Conservation (phyloP, 1,140 invertebrate genomes). For the Araneus ventricosus region DNA sequence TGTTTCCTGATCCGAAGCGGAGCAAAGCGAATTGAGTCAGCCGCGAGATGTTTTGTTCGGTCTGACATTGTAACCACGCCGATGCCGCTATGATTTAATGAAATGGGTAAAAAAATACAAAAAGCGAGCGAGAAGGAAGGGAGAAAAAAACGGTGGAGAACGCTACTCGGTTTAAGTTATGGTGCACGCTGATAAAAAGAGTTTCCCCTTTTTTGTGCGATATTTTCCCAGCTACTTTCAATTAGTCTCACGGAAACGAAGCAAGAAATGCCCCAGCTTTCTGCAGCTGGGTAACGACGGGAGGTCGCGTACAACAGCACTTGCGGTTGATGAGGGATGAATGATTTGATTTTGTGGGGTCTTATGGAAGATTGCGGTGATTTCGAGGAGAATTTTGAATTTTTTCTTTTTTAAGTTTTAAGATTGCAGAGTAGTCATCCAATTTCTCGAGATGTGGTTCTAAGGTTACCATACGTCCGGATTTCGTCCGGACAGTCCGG, state of each 20-base stretch:
- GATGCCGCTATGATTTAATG: not conserved
- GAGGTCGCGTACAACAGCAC: not conserved
- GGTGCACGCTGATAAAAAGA: slow-evolving; percentile 4
- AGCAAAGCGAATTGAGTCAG: slow-evolving; percentile 24
- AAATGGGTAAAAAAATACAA: not conserved
- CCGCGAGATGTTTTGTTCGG: slow-evolving; percentile 6
- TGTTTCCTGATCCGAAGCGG: slow-evolving; percentile 4
- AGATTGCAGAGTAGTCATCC: no score
- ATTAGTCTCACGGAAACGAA: slow-evolving; percentile 19
- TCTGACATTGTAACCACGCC: slow-evolving; percentile 17
- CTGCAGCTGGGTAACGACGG: not conserved
- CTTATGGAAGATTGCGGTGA: no score
- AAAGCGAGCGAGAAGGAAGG: not conserved
- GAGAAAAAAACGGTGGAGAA: not conserved
- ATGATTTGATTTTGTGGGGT: no score
- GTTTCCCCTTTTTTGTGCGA: not conserved
- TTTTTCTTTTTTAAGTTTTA: no score
- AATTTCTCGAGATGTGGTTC: no score
- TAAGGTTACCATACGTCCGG: no score
- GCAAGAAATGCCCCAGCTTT: not conserved
- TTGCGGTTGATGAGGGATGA: not conserved
- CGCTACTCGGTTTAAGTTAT: slow-evolving; percentile 7
- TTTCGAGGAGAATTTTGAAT: not conserved
- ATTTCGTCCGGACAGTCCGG: no score
- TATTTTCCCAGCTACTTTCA: slow-evolving; percentile 27